Conservation (phyloP, 2,113 vertebrate genomes). For the Origma solitaria region DNA sequence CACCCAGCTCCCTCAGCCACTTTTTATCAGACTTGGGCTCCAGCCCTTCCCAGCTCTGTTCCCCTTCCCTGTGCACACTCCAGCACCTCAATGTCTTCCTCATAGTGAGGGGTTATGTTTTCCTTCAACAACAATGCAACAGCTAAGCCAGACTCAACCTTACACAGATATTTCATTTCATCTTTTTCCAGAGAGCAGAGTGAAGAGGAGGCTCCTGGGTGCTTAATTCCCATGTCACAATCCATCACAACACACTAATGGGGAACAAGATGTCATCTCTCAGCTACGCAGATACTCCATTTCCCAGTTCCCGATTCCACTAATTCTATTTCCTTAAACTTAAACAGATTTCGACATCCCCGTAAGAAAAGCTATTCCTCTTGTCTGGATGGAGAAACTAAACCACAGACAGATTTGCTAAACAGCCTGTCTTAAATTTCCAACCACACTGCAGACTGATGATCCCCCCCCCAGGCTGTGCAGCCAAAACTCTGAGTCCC, state of each 20-base stretch:
- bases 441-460: neutral
- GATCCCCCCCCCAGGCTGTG: neutral
- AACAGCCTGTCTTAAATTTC: neutral
- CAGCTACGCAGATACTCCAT: neutral
- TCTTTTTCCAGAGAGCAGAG: neutral
- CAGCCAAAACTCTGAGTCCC: neutral
- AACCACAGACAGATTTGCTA: neutral
- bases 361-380: neutral
- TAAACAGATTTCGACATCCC: neutral
- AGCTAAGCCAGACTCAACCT: neutral
- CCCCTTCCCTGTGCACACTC: neutral
- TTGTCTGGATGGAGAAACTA: neutral
- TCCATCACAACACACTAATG: neutral
- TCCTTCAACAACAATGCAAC: neutral
- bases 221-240: neutral
- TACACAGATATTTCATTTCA: neutral
- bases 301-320: neutral
- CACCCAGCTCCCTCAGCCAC: neutral
- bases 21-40: neutral
- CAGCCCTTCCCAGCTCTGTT: fast-evolving
- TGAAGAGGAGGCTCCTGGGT: neutral
- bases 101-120: neutral
- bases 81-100: neutral
- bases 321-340: neutral
- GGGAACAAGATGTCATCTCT: neutral